Conservation (phyloP, 2,797 vertebrate species). For the Trachurus trachurus region DNA sequence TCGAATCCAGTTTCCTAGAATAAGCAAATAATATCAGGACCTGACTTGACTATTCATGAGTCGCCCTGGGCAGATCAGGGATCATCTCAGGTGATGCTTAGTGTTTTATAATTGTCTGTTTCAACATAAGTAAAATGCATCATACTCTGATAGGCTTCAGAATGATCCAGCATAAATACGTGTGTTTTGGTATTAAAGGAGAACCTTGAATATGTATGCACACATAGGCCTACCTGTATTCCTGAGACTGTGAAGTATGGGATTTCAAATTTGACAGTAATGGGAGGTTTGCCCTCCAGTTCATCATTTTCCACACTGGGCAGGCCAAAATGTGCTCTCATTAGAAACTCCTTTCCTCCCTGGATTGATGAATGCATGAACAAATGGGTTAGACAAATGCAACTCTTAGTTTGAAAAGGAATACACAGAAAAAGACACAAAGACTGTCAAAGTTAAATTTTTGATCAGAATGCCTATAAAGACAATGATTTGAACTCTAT, state of each 20-base stretch:
- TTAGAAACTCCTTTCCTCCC: slow-evolving; percentile 95
- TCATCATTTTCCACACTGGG: slow-evolving; percentile 95
- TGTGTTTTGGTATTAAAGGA: neutral
- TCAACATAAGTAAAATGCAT: neutral
- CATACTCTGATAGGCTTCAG: neutral
- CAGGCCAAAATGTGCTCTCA: slow-evolving; percentile 95
- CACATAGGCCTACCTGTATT: slow-evolving; percentile 92
- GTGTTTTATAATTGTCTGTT: neutral
- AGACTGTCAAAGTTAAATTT: neutral
- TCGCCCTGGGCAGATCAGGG: neutral
- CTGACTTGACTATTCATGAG: slow-evolving; percentile 28
- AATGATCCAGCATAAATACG: neutral
- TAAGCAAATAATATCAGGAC: slow-evolving; percentile 22
- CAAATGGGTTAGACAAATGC: slow-evolving; percentile 1
- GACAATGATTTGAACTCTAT: neutral
- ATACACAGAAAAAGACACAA: neutral
- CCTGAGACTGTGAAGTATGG: slow-evolving; percentile 97
- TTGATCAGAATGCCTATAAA: neutral
- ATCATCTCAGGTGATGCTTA: neutral
- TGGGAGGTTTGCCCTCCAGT: slow-evolving; percentile 92
- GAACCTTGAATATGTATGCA: neutral
- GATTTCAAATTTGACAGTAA: slow-evolving; percentile 96
- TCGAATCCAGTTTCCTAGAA: slow-evolving; percentile 1
- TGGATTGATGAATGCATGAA: slow-evolving; percentile 38
- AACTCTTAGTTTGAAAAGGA: neutral